Base-by-base conservation (phyloP, 2,888 invertebrate genomes). In the Galeruca laticollis region DNA sequence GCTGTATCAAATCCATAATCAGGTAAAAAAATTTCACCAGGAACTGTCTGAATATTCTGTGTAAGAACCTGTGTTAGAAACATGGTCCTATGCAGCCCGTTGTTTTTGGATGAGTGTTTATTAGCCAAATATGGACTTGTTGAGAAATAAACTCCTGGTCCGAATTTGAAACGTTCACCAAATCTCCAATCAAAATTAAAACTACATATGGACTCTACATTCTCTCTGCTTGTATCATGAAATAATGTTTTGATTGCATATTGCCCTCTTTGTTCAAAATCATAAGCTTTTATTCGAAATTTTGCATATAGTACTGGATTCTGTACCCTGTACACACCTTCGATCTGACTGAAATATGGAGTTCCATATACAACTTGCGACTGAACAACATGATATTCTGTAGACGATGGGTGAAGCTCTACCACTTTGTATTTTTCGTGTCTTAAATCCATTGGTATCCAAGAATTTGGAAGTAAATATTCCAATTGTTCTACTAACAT, bases 91-190 rank as follows among this genome's bases (percentile, higher is more conserved):
- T 66, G n/a, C 0, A 9, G 47, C 0, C 80, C 78, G 70, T 77
- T 78, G 5, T 43, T 37, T 59, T 71, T 77, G 2, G 76, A 71
- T 2, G 81, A 79, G 57, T 80, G 73, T 69, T 72, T 75, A 66
- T 79, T 78, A 1, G 83, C 83, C 57, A 77, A 78, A 13, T 54
- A 18, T 11, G 82, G 73, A 13, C 69, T 72, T 4, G 75, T 69
- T 1, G 82, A 82, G 72, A 83, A 83, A 64, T 82, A 82, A 1
- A 82, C 82, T 1, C 82, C 82, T 40, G 74, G 76, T 2, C 83
- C 83, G 73, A 75, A 83, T 71, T 75, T 82, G 43, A 71, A 76
- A 35, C 80, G 69, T 64, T 76, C 70, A 15, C 79, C 81, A 37
- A 72, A 68, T 20, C 82, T 69, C 82, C 82, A 82, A 69, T 83